Evolutionary conservation across 2,113 vertebrate genomes (phyloP).

Genomic region (Donacobius atricapilla): DNA sequence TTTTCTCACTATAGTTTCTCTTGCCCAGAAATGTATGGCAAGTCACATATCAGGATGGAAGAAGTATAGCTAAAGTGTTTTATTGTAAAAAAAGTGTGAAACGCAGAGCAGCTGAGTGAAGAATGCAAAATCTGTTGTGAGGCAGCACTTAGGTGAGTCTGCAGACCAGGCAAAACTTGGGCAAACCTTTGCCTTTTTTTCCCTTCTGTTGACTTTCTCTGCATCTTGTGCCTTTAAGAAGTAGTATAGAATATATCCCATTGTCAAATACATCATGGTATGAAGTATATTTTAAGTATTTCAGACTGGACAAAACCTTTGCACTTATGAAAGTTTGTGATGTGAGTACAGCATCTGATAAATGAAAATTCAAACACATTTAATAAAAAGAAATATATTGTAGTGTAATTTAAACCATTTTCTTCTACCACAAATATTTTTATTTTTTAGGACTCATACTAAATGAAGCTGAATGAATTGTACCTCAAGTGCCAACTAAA

Average conservation of each 20-base stretch:
- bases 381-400: not conserved
- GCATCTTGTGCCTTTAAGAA: not conserved
- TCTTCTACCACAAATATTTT: not conserved
- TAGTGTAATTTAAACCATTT: not conserved
- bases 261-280: not conserved
- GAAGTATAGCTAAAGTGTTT: not conserved
- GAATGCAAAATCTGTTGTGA: not conserved
- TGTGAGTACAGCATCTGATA: not conserved
- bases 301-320: not conserved
- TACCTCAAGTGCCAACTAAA: not conserved
- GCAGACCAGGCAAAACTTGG: not conserved
- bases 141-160: not conserved
- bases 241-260: not conserved
- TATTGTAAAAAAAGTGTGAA: not conserved
- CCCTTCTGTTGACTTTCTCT: not conserved
- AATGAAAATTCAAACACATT: not conserved
- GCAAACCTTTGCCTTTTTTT: not conserved
- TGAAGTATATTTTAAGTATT: not conserved
- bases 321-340: not conserved
- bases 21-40: not conserved
- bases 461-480: not conserved
- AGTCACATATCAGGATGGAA: not conserved
- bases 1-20: not conserved
- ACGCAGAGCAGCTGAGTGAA: not conserved
- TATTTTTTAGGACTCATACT: not conserved